phyloP scores from a whole-genome alignment of 2,888 invertebrate genomes.

The Drosophila melanosoma region DNA sequence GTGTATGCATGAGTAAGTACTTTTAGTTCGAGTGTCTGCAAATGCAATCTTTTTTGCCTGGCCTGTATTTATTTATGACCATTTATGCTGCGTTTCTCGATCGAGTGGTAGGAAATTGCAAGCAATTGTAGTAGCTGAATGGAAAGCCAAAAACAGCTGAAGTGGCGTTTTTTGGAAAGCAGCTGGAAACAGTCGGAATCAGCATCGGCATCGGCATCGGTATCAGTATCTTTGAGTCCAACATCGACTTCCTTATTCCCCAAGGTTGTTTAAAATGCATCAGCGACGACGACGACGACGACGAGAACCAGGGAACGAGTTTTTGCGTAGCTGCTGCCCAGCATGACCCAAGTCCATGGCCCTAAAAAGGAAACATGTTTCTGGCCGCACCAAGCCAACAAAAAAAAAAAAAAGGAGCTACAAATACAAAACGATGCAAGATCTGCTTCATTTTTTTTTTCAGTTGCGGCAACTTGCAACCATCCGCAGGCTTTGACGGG shows the following conservation, averaged over 20 bases:
- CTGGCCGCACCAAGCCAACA: conserved; percentile 28
- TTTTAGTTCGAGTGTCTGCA: conserved; percentile 25
- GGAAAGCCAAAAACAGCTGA: conserved; percentile 58
- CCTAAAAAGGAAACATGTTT: conserved; percentile 75
- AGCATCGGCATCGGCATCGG: conserved; percentile 22
- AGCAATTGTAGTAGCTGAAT: conserved; percentile 24
- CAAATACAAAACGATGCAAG: conserved; percentile 31
- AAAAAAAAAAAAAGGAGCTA: conserved; percentile 34
- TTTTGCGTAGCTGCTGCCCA: conserved; percentile 53
- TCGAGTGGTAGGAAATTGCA: conserved; percentile 36
- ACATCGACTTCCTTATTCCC: conserved; percentile 72
- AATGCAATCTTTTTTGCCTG: conserved; percentile 55
- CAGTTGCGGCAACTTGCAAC: conserved; percentile 52
- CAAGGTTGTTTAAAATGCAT: conserved; percentile 72
- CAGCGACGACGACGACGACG: conserved; percentile 5
- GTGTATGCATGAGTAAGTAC: conserved; percentile 8
- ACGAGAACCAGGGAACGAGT: conserved; percentile 53
- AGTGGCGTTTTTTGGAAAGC: conserved; percentile 53
- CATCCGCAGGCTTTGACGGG: conserved; percentile 48
- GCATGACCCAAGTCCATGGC: conserved; percentile 66
- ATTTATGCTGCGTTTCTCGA: conserved; percentile 56
- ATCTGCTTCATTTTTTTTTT: conserved; percentile 12
- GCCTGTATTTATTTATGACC: conserved; percentile 55
- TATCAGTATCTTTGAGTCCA: conserved; percentile 29
- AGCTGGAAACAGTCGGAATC: conserved; percentile 55